phyloP scores from a whole-genome alignment of 2,888 invertebrate genomes.

The Sphecodes monilicornis region DNA sequence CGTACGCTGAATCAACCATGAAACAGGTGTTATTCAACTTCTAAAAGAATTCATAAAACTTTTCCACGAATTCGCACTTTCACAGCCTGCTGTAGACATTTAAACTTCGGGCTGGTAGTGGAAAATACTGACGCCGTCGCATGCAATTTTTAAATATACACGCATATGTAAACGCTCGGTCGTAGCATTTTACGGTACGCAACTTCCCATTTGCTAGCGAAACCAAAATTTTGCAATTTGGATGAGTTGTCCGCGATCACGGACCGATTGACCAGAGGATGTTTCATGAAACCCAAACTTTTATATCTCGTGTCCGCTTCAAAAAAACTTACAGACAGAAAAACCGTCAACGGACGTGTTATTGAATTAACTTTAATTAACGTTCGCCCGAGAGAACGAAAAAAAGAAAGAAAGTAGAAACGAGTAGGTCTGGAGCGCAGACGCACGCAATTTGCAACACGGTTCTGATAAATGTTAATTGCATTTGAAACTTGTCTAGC shows the following conservation, averaged over 20 bases:
- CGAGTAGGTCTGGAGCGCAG: not conserved
- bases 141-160: not conserved
- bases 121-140: slow-evolving; percentile 3
- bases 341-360: not conserved
- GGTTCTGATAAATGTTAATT: slow-evolving; percentile 31
- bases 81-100: slow-evolving; percentile 18
- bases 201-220: not conserved
- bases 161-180: not conserved
- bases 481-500: slow-evolving; percentile 10
- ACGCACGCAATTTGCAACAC: slow-evolving; percentile 9
- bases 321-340: not conserved
- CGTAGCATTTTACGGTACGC: not conserved
- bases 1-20: not conserved
- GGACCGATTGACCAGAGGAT: slow-evolving; percentile 11
- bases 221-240: slow-evolving; percentile 28
- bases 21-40: slow-evolving; percentile 31
- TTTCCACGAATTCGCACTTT: slow-evolving; percentile 30
- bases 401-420: slow-evolving; percentile 3
- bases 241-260: not conserved
- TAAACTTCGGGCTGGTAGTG: slow-evolving; percentile 19
- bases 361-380: slow-evolving; percentile 30
- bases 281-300: slow-evolving; percentile 21
- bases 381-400: not conserved
- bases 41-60: slow-evolving; percentile 28
- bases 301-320: not conserved